Evolutionary conservation across 1,140 invertebrate genomes (phyloP).

Genomic region (Drosophila cardini): DNA sequence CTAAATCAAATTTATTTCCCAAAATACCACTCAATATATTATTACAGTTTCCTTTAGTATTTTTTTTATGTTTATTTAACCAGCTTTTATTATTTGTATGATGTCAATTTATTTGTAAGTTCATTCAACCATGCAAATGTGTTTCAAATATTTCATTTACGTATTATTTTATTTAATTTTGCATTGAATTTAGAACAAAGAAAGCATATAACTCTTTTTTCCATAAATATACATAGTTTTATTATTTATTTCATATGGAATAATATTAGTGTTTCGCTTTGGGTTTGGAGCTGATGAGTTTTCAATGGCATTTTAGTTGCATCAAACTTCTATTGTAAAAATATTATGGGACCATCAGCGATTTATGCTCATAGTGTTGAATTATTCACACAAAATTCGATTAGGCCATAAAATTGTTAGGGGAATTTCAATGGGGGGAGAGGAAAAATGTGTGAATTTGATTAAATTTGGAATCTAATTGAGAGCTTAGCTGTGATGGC

Average conservation of each 20-base stretch:
- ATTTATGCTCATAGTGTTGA: slow-evolving; percentile 23
- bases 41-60: too few species aligned
- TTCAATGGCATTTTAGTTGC: slow-evolving; percentile 30
- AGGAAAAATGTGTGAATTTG: too few species aligned
- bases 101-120: background rate
- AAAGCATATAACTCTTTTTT: slow-evolving; percentile 11
- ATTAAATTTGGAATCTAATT: too few species aligned
- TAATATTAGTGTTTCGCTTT: slow-evolving; percentile 30
- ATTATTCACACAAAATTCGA: slow-evolving; percentile 29
- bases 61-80: too few species aligned
- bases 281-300: slow-evolving; percentile 12
- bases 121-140: background rate
- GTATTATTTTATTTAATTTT: slow-evolving; percentile 48
- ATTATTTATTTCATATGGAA: slow-evolving; percentile 15
- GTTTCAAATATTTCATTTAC: slow-evolving; percentile 31
- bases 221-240: background rate
- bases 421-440: background rate
- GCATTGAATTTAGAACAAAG: slow-evolving; percentile 17
- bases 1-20: too few species aligned
- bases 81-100: slow-evolving; percentile 14
- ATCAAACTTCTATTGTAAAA: slow-evolving; percentile 44
- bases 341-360: slow-evolving; percentile 30
- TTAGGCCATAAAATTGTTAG: slow-evolving; percentile 19
- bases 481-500: too few species aligned
- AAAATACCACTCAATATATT: too few species aligned